A percentile compares a stretch with the other conserved stretches of the same genome.
Evolutionary conservation across 2,888 invertebrate species (phyloP).

Genomic region (Steinernema hermaphroditum): DNA sequence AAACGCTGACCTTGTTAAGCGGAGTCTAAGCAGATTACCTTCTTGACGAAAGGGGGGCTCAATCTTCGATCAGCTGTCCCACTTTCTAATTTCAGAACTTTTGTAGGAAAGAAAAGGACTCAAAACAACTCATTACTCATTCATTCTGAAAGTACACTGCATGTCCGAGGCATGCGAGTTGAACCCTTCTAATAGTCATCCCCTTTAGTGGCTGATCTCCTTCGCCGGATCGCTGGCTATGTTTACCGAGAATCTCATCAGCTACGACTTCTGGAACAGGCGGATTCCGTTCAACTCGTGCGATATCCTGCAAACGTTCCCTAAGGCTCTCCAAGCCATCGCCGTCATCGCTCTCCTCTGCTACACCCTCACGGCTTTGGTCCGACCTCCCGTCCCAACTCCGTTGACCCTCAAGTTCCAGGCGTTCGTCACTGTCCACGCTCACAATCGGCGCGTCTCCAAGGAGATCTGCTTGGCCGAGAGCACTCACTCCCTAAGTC

Average conservation of each 20-base stretch:
- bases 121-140: no score
- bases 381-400: not conserved
- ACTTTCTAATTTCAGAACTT: no score
- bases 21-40: no score
- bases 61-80: no score
- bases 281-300: constrained; percentile 1
- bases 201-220: constrained; percentile 21
- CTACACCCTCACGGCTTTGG: constrained; percentile 9
- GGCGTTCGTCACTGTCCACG: constrained; percentile 2
- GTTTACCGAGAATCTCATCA: not conserved
- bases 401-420: not conserved
- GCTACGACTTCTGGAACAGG: constrained; percentile 14
- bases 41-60: no score
- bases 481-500: not conserved
- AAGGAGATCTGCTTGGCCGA: not conserved
- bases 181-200: no score
- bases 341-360: not conserved
- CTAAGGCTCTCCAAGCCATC: constrained; percentile 3
- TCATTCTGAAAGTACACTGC: no score
- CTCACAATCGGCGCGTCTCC: constrained; percentile 6
- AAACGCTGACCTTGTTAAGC: no score
- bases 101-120: no score
- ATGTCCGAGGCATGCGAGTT: no score
- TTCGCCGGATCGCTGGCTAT: constrained; percentile 2
- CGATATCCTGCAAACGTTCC: constrained; percentile 8